Evolutionary conservation across 1,140 invertebrate genomes (phyloP), one percentile per base, ranked within the genome.

Genomic region (Scaptomyza graminum): DNA sequence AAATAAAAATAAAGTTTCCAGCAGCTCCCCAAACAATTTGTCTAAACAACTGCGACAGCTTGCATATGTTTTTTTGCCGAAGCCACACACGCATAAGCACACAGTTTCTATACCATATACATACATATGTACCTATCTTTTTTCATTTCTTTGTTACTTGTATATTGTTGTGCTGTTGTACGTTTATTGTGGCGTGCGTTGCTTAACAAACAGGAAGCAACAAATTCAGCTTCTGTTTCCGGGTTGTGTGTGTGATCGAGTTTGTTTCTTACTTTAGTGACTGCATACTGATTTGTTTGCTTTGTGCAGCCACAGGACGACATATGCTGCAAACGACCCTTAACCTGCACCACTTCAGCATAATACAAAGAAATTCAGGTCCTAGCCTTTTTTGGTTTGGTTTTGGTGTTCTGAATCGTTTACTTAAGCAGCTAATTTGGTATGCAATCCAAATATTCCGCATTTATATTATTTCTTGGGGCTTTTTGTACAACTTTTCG

Each of bases 21-120:
- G 51, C 37, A 72, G 41, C 69, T 46, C 25, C 79, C 47, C 64
- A 63, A 88, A 90, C 85, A 90, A 90, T 90, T 90, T 90, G 87
- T 90, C 90, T 90, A 90, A 90, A 85, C 87, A 90, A 90, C 87
- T 85, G 81, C 90, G 87, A 90, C 87, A 90, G 85, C 87, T 90
- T 82, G 87, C 87, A 90, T 85, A 90, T 90, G 81, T 90, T 78
- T 66, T 90, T 77, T 79, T 22, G 73, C 67, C 22, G 31, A 60
- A 74, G 47, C 71, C 41, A 60, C 56, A 54, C 49, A 56, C 43
- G 46, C 39, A 77, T 34, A 61, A 18, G 44, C 43, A 55, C 52
- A 52, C 49, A 18, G 44, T 13, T 12, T 5, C 25, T 34, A 13
- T 15, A 28, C 6, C 6, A 5, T 28, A 9, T n/a, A n/a, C 3